Base-by-base conservation (phyloP, 2,797 vertebrate genomes). In the Chrysocyon brachyurus region DNA sequence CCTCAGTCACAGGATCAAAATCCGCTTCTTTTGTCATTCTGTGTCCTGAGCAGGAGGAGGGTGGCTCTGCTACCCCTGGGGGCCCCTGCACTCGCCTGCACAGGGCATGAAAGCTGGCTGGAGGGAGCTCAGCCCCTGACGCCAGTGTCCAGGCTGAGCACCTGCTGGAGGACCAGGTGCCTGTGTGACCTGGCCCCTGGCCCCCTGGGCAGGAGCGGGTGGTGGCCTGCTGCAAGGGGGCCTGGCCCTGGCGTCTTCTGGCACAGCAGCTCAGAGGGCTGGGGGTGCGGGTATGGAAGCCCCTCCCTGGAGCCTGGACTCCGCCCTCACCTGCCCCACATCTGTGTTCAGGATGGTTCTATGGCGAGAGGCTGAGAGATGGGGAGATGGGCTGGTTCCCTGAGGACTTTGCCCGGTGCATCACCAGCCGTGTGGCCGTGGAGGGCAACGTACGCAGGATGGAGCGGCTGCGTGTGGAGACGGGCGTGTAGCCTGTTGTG, bases 371-470 rank as follows among this genome's bases (percentile, higher is more conserved):
- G 56, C 99, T 99, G 96, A 98, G 99, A 5, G 99, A 99, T 0
- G 99, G 99, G 0, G 99, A 99, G 92, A 98, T 75, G 1, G 99
- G 99, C 95, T 99, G 99, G 99, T 99, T 99, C 94, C 99, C 99
- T 0, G 98, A 99, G 49, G 97, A 96, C 95, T 99, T 99, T 4
- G 99, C 99, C 61, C 99, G 98, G 49, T 98, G 98, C 97, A 99
- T 99, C 98, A 99, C 99, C 7, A 99, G 98, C 98, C 99, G 98
- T 0, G 87, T 96, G 0, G 99, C 99, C 0, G 99, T 99, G 49
- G 99, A 99, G 96, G 98, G 98, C 97, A 99, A 99, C 0, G 98
- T 99, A 16, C 99, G 99, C 31, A 99, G 99, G 0, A 99, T 99
- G 99, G 99, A 99, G 98, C 99, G 99, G 21, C 98, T 99, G 86